These are phyloP conservation scores for Eurois occulta DNA, from an alignment of 2,888 invertebrate genomes.

Conservation along the genomic window DNA sequence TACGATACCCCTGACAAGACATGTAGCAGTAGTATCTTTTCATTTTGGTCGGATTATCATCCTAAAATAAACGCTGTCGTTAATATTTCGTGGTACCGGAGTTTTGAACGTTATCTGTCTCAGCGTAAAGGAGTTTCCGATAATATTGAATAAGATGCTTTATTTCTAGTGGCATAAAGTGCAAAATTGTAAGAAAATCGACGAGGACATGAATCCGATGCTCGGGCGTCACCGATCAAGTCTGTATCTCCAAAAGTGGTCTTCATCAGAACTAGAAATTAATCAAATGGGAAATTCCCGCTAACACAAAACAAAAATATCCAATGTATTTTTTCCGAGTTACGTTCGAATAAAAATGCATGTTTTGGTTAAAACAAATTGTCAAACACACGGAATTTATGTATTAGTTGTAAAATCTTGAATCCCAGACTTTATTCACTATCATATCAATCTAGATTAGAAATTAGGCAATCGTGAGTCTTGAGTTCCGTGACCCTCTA, in stretches of 20 bases:
- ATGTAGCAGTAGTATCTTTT: too few relatives aligned
- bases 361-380: not conserved
- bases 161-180: not conserved
- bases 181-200: not conserved
- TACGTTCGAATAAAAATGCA: not conserved
- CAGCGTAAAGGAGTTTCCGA: not conserved
- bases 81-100: not conserved
- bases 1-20: too few relatives aligned
- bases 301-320: not conserved
- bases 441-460: not conserved
- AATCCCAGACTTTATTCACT: not conserved
- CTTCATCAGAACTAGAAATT: not conserved
- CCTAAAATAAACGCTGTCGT: too few relatives aligned
- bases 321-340: not conserved
- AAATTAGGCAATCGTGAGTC: not conserved
- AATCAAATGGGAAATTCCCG: not conserved
- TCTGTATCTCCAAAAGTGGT: not conserved
- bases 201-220: not conserved
- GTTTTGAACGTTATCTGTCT: not conserved
- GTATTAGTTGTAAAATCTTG: not conserved
- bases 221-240: not conserved
- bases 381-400: not conserved
- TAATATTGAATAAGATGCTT: not conserved
- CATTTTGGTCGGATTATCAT: too few relatives aligned
- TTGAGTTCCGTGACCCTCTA: not conserved